Evolutionary conservation across 2,888 invertebrate genomes (phyloP), one percentile per base, ranked within the genome.

Genomic region (Cephalotes varians): DNA sequence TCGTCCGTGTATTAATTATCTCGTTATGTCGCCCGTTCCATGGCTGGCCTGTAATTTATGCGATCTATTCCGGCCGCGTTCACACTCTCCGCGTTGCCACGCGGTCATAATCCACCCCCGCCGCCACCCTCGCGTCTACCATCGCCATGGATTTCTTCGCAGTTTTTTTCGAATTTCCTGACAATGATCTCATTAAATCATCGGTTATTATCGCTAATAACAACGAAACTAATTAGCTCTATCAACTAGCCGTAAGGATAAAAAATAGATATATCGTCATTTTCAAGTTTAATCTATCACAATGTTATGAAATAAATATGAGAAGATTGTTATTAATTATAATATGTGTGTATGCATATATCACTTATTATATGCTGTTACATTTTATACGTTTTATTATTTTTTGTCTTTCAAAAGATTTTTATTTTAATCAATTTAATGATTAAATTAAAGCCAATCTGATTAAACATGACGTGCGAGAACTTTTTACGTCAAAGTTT

Each of bases 1-100:
- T 91, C 87, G 90, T 89, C 90, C 91, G 86, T 90, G 93, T 92
- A 93, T 92, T 92, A 93, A 93, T 93, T 93, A 93, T 92, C 92
- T 93, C 91, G 92, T 92, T 92, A 91, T 90, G 90, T 87, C 86
- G 89, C 90, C 90, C 91, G 91, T 91, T 91, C 91, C 90, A 82
- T 83, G 83, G 60, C 77, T 77, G 81, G 73, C 80, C 73, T 81
- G 88, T 91, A 91, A 91, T 90, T 91, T 91, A 91, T 91, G 91
- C 90, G 85, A 86, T 84, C 90, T 88, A 87, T 90, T 88, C 83
- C 74, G 81, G 81, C 76, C 80, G 84, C 87, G 73, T 87, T 81
- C 84, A 60, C 81, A 81, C 86, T 84, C 82, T 49, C 84, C 72
- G 49, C 72, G 58, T 72, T 85, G 69, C 60, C 65, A 67, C 31